Conservation (phyloP, 2,888 invertebrate genomes). For the Drosophila neonasuta region DNA sequence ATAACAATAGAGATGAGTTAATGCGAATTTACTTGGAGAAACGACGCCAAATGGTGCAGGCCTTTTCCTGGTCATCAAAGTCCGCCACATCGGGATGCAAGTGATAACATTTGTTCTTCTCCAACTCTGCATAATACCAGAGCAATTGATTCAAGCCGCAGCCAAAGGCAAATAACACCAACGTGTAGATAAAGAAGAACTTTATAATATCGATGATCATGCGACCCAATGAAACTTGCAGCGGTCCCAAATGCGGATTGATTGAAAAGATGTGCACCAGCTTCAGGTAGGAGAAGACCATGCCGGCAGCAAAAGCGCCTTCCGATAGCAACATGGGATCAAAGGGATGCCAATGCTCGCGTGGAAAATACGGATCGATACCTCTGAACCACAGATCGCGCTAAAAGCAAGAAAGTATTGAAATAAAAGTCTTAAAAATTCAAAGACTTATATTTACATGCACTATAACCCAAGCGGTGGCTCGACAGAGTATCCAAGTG, state of each 20-base stretch:
- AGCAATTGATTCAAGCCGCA: constrained; percentile 96
- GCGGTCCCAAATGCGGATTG: constrained; percentile 96
- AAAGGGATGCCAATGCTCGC: constrained; percentile 96
- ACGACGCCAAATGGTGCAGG: constrained; percentile 93
- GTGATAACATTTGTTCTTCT: constrained; percentile 93
- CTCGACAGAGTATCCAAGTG: constrained; percentile 93
- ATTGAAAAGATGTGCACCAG: constrained; percentile 98
- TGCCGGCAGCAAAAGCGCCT: constrained; percentile 96
- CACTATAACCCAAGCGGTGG: constrained; percentile 93
- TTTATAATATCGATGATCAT: constrained; percentile 98
- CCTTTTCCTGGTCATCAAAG: constrained; percentile 91
- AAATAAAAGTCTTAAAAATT: background rate
- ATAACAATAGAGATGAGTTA: background rate
- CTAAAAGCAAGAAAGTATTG: constrained; percentile 79
- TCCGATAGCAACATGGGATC: constrained; percentile 97
- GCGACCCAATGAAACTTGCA: constrained; percentile 95
- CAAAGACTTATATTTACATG: constrained; percentile 86
- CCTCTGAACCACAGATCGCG: constrained; percentile 86
- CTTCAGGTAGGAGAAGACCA: constrained; percentile 97
- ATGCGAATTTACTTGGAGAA: constrained; percentile 88
- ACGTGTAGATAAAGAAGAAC: constrained; percentile 96
- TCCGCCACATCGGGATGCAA: constrained; percentile 88
- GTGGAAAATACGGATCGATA: constrained; percentile 91
- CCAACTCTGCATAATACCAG: constrained; percentile 96
- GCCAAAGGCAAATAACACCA: constrained; percentile 97